Base-by-base conservation (phyloP, 2,113 vertebrate species). In the Aegotheles bennettii region DNA sequence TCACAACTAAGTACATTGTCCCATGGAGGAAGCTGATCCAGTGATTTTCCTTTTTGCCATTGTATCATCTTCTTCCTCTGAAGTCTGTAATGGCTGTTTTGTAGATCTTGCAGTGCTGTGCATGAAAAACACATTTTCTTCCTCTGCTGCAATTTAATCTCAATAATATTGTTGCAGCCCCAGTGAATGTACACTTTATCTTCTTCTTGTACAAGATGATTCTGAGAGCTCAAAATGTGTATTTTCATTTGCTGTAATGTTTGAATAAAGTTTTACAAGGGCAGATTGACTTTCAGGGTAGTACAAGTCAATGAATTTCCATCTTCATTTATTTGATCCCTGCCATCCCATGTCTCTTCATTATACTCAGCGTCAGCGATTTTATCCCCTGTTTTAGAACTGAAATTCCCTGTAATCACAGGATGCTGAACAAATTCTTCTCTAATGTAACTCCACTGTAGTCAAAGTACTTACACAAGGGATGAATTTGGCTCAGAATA, bases 201-300 rank as follows among this genome's bases (percentile, higher is more conserved):
- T 92, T 89, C 43, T 61, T 83, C 81, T 85, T 87, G 77, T 65
- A 54, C 26, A 86, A n/a, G 71, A 73, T 31, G 33, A 89, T 73
- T 91, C 78, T 81, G 45, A 73, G 64, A 86, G 36, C 53, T 90
- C 68, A 42, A 93, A 92, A 91, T 73, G 69, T 12, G 33, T 74
- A 57, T 89, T 78, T 92, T 95, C 76, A 90, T 73, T 45, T 82
- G 29, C 63, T 50, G 17, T 38, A 79, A 45, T 71, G 67, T 94
- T 86, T 88, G 75, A 94, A 83, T 90, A 89, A 92, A 95, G 69
- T 96, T 95, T 94, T 92, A 73, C 78, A 94, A 95, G 87, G 92
- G 65, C 75, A 91, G 78, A 74, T 57, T 95, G 82, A 96, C 97
- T 97, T 97, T 96, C 76, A 93, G 73, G 42, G 47, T 45, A 73